phyloP scores from a whole-genome alignment of 2,797 vertebrate genomes.

The Vireo griseus region DNA sequence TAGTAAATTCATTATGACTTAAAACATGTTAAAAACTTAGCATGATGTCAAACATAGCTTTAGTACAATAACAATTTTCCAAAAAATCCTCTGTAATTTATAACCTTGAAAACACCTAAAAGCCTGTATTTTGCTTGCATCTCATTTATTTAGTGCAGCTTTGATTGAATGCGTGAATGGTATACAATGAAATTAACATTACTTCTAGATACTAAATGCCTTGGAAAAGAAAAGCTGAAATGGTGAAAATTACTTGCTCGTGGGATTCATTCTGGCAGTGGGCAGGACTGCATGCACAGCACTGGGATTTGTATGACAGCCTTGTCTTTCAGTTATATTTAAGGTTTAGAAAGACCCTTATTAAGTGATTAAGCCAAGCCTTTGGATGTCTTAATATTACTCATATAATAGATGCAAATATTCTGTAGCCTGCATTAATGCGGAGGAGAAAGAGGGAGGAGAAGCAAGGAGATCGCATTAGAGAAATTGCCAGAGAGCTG shows the following conservation, averaged over 20 bases:
- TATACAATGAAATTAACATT: background rate
- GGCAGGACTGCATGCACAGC: background rate
- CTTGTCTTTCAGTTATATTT: background rate
- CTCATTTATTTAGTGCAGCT: background rate
- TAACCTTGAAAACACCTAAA: background rate
- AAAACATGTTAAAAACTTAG: background rate
- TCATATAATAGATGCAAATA: background rate
- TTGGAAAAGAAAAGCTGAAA: background rate
- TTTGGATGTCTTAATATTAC: background rate
- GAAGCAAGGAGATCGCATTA: background rate
- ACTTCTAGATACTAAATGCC: background rate
- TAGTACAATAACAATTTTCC: background rate
- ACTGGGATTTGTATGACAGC: background rate
- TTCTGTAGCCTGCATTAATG: background rate
- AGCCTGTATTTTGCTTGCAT: background rate
- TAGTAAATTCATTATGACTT: background rate
- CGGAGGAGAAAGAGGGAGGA: background rate
- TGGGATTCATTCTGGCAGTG: background rate
- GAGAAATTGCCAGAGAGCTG: background rate
- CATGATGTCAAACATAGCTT: background rate
- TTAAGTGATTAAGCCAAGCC: background rate
- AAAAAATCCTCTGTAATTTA: background rate
- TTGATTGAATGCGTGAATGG: background rate
- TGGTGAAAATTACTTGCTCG: background rate
- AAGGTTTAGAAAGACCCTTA: background rate